A percentile compares a stretch with the other conserved stretches of the same genome.
These are phyloP conservation scores for Hypsopygia costalis DNA, from an alignment of 2,888 invertebrate species.

Conservation along the genomic window DNA sequence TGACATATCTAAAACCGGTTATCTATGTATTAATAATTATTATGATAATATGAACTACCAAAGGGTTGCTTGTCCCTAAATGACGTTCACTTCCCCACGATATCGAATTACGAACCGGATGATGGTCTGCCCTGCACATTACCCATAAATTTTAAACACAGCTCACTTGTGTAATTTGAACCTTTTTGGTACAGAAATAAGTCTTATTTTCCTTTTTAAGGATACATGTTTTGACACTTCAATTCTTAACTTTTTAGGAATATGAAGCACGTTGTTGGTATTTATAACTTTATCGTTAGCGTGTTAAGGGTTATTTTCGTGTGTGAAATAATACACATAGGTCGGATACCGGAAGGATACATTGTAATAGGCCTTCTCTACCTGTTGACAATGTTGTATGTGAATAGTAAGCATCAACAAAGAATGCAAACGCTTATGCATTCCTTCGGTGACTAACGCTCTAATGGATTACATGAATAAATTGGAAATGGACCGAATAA, in stretches of 20 bases:
- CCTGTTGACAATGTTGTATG: slow-evolving; percentile 75
- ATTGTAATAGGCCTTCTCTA: slow-evolving; percentile 65
- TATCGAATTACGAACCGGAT: slow-evolving; percentile 70
- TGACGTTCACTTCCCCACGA: slow-evolving; percentile 65
- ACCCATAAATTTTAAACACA: slow-evolving; percentile 34
- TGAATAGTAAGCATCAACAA: slow-evolving; percentile 56
- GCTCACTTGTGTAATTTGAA: slow-evolving; percentile 10
- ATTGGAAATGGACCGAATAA: too few relatives aligned
- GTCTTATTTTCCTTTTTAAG: slow-evolving; percentile 13
- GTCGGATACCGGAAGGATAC: slow-evolving; percentile 71
- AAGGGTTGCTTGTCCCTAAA: slow-evolving; percentile 38
- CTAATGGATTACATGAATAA: slow-evolving; percentile 28
- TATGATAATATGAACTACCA: slow-evolving; percentile 29
- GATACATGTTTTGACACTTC: slow-evolving; percentile 10
- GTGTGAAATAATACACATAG: slow-evolving; percentile 5
- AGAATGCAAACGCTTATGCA: slow-evolving; percentile 52
- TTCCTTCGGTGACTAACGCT: slow-evolving; percentile 55
- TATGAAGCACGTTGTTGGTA: not conserved
- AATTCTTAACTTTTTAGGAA: slow-evolving; percentile 14
- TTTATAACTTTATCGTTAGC: slow-evolving; percentile 23
- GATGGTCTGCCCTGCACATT: slow-evolving; percentile 56
- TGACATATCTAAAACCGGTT: slow-evolving; percentile 4
- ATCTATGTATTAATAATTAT: slow-evolving; percentile 14
- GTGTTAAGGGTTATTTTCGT: slow-evolving; percentile 25
- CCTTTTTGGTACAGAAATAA: slow-evolving; percentile 18